phyloP scores from a whole-genome alignment of 2,113 vertebrate genomes.

The Oplegnathus fasciatus region DNA sequence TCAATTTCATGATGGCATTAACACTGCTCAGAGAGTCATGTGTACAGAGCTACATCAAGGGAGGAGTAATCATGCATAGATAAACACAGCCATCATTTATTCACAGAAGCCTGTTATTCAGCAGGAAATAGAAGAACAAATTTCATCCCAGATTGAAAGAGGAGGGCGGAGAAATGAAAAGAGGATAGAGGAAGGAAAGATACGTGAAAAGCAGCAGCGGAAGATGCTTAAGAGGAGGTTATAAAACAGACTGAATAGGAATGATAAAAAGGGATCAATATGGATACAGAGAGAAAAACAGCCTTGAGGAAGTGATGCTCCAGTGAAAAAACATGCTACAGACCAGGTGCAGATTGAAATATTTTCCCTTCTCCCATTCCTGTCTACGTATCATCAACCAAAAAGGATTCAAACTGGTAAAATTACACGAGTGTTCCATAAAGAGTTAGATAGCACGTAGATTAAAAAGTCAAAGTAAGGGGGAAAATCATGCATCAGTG shows the following conservation, averaged over 20 bases:
- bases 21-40: background rate
- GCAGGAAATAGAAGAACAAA: conserved; percentile 47
- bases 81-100: conserved; percentile 54
- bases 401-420: background rate
- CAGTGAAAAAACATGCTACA: conserved; percentile 48
- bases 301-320: conserved; percentile 35
- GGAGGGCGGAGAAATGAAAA: conserved; percentile 6
- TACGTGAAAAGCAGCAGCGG: conserved; percentile 12
- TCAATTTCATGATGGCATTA: conserved; percentile 25
- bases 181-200: conserved; percentile 15
- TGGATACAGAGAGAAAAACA: conserved; percentile 13
- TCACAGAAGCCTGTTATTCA: conserved; percentile 34
- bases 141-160: conserved; percentile 38
- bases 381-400: background rate
- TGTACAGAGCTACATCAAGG: conserved; percentile 28
- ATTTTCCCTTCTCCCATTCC: conserved; percentile 3
- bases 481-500: conserved; percentile 48
- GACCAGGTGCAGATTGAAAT: conserved; percentile 23
- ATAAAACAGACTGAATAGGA: conserved; percentile 23
- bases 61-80: conserved; percentile 59
- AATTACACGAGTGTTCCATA: conserved; percentile 7
- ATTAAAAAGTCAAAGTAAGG: conserved; percentile 1
- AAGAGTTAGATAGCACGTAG: conserved; percentile 9
- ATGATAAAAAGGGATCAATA: conserved; percentile 25
- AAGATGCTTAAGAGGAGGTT: conserved; percentile 13